These are phyloP conservation scores for Gerris buenoi DNA, from an alignment of 1,140 invertebrate species.

Conservation along the genomic window DNA sequence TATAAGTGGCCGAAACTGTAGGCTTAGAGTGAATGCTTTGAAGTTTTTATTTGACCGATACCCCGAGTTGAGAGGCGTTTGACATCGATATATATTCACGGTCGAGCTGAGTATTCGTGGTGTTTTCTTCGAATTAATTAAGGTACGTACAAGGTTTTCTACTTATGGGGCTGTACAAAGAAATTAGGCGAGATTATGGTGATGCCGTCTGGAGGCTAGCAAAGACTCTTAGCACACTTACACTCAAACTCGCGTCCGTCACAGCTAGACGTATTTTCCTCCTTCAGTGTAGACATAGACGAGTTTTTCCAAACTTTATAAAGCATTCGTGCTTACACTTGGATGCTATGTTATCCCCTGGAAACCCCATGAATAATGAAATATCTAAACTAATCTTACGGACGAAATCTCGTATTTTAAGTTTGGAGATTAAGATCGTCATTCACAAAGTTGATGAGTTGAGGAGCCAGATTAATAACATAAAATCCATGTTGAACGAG, in stretches of 20 bases:
- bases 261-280: neutral
- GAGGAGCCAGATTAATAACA: neutral
- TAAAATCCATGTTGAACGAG: neutral
- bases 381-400: neutral
- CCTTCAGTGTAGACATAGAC: neutral
- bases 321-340: neutral
- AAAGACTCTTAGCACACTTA: neutral
- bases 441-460: neutral
- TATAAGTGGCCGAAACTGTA: neutral
- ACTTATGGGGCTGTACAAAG: neutral
- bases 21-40: neutral
- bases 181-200: neutral
- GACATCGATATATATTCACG: neutral
- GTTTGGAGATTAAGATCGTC: neutral
- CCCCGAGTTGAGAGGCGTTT: neutral
- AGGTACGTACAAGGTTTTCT: neutral
- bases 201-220: neutral
- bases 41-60: neutral
- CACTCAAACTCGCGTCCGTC: neutral
- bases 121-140: neutral
- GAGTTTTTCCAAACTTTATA: neutral
- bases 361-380: neutral
- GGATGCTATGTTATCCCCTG: neutral
- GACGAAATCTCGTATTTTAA: neutral
- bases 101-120: neutral